phyloP scores from a whole-genome alignment of 2,888 invertebrate species.

The Brachypterus glaber region DNA sequence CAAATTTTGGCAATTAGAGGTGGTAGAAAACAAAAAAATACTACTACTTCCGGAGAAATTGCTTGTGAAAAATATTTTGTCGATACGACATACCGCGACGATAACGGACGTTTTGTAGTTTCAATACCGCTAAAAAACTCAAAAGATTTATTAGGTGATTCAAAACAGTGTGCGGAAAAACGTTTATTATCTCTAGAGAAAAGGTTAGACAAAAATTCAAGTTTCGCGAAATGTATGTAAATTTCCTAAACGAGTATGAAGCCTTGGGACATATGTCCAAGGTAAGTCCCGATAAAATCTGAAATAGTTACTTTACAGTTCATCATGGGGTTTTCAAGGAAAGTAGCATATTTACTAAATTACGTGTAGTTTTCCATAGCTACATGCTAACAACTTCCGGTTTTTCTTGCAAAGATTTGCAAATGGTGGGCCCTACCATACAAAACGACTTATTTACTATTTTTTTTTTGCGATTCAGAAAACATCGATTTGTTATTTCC shows the following conservation, averaged over 20 bases:
- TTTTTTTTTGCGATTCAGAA: background rate
- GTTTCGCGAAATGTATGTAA: background rate
- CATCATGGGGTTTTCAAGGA: slow-evolving; percentile 14
- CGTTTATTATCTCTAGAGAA: slow-evolving; percentile 4
- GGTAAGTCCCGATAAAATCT: background rate
- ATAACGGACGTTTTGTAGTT: slow-evolving; percentile 8
- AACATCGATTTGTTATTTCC: background rate
- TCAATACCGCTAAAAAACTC: slow-evolving; percentile 8
- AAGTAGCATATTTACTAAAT: slow-evolving; percentile 11
- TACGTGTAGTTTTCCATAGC: slow-evolving; percentile 13
- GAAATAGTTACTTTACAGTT: slow-evolving; percentile 10
- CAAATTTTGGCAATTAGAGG: slow-evolving; percentile 12
- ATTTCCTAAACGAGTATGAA: slow-evolving; percentile 2
- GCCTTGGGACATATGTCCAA: slow-evolving; percentile 5
- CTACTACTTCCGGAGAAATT: slow-evolving; percentile 5
- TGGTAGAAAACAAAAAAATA: background rate
- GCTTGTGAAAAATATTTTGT: slow-evolving; percentile 8
- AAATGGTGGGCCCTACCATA: slow-evolving; percentile 3
- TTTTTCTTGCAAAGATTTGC: slow-evolving; percentile 12
- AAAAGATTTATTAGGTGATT: slow-evolving; percentile 1
- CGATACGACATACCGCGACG: slow-evolving; percentile 1
- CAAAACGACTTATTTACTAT: background rate
- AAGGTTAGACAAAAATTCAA: slow-evolving; percentile 1
- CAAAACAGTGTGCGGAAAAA: slow-evolving; percentile 1
- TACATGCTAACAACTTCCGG: slow-evolving; percentile 8